Base-by-base conservation (phyloP, 2,113 vertebrate genomes). In the Plectropomus leopardus region DNA sequence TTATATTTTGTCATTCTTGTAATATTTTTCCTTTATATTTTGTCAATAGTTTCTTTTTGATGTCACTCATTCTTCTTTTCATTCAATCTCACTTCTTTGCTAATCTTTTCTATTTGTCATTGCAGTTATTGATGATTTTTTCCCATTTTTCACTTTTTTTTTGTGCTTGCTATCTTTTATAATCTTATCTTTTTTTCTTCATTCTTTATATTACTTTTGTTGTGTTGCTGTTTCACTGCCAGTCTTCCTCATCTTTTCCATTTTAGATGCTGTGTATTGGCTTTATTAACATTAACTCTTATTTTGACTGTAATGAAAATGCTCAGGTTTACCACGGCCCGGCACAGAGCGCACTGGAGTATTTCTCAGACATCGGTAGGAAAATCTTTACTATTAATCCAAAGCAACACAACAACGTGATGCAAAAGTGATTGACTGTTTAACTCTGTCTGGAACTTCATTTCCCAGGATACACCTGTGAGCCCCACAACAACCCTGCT, bases 401-500 rank as follows among this genome's bases (percentile, higher is more conserved):
- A 44, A 10, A 13, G 7, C 1, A 11, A 28, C 24, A 4, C 0
- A 7, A 4, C 0, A 7, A 34, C 23, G 0, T 0, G 4, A 45
- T 1, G 7, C 1, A 8, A 14, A 70, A 0, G 0, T 9, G 36
- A 59, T 2, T 36, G 1, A 7, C 26, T 50, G 2, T 7, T 14
- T 69, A 14, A 48, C 3, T 50, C 1, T 0, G 5, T 50, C 9
- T 72, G 24, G 24, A 55, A 32, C 71, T 53, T 15, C 17, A 26
- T 90, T 84, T 88, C 69, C 84, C 83, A 99, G 98, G 98, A 36
- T 97, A 96, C 68, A 92, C 76, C 19, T 98, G 98, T 34, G 97
- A 99, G 85, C 83, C 96, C 0, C 97, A 96, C 90, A 99, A 99
- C 92, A 99, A 99, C 80, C 98, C 98, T 0, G 96, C 98, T 0